Evolutionary conservation across 2,888 invertebrate genomes (phyloP), one percentile per base, ranked within the genome.

Genomic region (Sceliomorpha sp.): DNA sequence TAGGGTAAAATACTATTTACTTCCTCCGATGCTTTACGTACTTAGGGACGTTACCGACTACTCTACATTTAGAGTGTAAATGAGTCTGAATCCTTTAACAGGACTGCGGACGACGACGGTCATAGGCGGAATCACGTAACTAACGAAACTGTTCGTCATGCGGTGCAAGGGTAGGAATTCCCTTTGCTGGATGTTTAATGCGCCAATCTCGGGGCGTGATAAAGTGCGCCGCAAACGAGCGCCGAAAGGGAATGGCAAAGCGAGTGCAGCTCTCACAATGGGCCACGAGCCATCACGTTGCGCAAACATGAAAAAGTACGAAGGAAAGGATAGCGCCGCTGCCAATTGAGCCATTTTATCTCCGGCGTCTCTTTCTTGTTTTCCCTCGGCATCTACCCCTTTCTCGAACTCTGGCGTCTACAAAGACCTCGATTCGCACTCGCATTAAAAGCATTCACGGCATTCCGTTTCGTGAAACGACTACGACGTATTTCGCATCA

Each of bases 181-280:
- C 76, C 87, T 87, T 87, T 88, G 84, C 83, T 87, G 85, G 84
- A 87, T 85, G 85, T 85, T 88, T 87, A 87, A 88, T 88, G 86
- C 79, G 78, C 82, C 87, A 87, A 88, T 87, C 87, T 84, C 74
- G 78, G 84, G 85, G 88, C 83, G 88, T 86, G 86, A 88, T 88
- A 87, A 88, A 86, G 84, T 81, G 82, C 76, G 76, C 73, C 51
- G 77, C 83, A 84, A 85, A 84, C 83, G 79, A 79, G 77, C 74
- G 79, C 79, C 81, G 83, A 88, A 87, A 88, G 86, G 75, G 88
- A 88, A 87, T 87, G 74, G 78, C 76, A 73, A 78, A 86, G 82
- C 73, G 76, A 77, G 68, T 62, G 68, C 69, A 72, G 55, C 47
- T 59, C 26, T 56, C 34, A 63, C 67, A 70, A 67, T 64, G 36